Percentiles rank a stretch among this genome's conserved stretches.
Conservation (phyloP, 2,797 vertebrate genomes). For the Epinephelus malabaricus region DNA sequence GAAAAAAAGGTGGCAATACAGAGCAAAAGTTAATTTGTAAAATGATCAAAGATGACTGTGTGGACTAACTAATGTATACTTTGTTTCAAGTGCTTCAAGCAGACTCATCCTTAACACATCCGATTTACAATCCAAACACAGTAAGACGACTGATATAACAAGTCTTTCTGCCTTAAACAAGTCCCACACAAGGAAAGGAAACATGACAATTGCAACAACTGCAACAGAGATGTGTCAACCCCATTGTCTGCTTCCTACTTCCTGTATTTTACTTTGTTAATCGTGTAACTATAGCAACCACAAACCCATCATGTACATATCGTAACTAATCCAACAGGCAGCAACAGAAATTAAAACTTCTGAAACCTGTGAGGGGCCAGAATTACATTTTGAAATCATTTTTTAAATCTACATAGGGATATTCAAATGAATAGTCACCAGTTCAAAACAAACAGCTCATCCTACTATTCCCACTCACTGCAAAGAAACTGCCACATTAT, state of each 20-base stretch:
- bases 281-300: neutral
- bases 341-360: neutral
- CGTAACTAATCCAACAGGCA: neutral
- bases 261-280: slow-evolving; percentile 1
- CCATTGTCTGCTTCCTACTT: slow-evolving; percentile 8
- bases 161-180: slow-evolving; percentile 19
- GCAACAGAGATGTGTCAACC: neutral
- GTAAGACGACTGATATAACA: neutral
- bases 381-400: neutral
- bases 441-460: neutral
- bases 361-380: neutral
- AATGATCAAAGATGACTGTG: neutral
- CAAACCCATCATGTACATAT: neutral
- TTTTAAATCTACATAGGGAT: neutral
- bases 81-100: neutral
- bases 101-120: neutral
- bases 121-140: neutral
- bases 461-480: neutral
- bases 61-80: neutral
- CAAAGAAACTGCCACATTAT: neutral
- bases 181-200: neutral
- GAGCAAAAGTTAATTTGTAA: neutral
- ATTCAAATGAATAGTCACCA: neutral
- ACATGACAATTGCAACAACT: neutral
- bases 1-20: neutral